These are phyloP conservation scores for Volucella inflata DNA, from an alignment of 2,888 invertebrate genomes.

Conservation along the genomic window DNA sequence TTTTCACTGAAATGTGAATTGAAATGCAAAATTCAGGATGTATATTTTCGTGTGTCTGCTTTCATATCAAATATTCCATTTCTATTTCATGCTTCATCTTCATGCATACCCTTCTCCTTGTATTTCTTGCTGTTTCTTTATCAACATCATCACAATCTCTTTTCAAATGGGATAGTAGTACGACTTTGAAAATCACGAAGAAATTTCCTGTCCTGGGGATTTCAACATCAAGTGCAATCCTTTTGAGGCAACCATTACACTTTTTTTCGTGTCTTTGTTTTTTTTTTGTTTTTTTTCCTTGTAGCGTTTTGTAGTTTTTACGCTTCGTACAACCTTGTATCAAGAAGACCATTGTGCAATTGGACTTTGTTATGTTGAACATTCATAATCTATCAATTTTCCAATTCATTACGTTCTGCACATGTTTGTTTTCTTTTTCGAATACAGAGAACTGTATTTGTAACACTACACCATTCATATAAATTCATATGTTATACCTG, in stretches of 20 bases:
- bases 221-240: conserved; percentile 88
- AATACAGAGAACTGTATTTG: too few relatives aligned
- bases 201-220: conserved; percentile 87
- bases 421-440: conserved; percentile 12
- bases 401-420: conserved; percentile 79
- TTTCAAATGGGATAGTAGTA: conserved; percentile 87
- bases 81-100: conserved; percentile 59
- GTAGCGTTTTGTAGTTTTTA: conserved; percentile 39
- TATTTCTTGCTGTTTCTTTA: conserved; percentile 48
- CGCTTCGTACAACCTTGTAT: conserved; percentile 23
- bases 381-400: conserved; percentile 82
- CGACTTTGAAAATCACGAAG: conserved; percentile 93
- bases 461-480: too few relatives aligned
- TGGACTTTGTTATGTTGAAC: conserved; percentile 73
- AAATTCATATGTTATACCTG: too few relatives aligned
- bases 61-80: conserved; percentile 60
- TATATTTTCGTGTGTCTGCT: conserved; percentile 52
- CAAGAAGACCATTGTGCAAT: background rate
- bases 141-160: conserved; percentile 56
- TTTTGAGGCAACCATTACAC: conserved; percentile 84
- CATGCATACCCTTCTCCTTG: conserved; percentile 32
- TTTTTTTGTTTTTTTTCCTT: conserved; percentile 4
- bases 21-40: conserved; percentile 58
- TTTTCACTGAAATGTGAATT: conserved; percentile 39
- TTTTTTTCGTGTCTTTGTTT: conserved; percentile 74